Conservation (phyloP, 2,797 vertebrate species). For the Microchirus variegatus region DNA sequence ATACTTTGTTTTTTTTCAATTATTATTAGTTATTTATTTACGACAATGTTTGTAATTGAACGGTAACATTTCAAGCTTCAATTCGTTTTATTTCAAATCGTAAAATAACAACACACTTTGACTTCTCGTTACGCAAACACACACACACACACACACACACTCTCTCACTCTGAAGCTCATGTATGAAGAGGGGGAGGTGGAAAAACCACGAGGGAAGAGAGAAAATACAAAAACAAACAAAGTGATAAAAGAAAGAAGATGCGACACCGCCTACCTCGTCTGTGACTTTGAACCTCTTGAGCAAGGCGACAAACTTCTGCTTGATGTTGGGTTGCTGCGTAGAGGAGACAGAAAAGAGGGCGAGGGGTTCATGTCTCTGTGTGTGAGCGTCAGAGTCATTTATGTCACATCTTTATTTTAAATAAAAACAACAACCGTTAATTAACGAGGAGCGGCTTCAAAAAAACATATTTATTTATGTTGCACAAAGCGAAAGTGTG, state of each 20-base stretch:
- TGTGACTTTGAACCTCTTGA: constrained; percentile 95
- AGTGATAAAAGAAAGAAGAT: not conserved
- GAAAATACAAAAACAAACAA: no score
- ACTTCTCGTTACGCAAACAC: not conserved
- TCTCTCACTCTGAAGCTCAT: not conserved
- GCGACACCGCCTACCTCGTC: constrained; percentile 88
- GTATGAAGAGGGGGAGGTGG: not conserved
- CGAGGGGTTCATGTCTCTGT: constrained; percentile 3
- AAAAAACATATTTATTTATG: no score
- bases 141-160: no score
- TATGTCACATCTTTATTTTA: no score
- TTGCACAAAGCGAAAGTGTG: no score
- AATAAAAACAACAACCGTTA: no score
- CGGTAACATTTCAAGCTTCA: no score
- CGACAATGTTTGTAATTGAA: no score
- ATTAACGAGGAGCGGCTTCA: no score
- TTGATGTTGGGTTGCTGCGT: constrained; percentile 95
- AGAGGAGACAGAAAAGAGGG: constrained; percentile 3
- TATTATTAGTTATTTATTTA: no score
- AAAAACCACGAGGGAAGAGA: not conserved
- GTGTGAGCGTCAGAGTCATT: not conserved
- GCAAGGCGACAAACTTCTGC: constrained; percentile 95
- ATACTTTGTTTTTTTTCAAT: no score
- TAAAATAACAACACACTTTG: not conserved
- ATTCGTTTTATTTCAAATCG: no score